phyloP scores from a whole-genome alignment of 2,113 vertebrate genomes.

The Microtus oregoni region DNA sequence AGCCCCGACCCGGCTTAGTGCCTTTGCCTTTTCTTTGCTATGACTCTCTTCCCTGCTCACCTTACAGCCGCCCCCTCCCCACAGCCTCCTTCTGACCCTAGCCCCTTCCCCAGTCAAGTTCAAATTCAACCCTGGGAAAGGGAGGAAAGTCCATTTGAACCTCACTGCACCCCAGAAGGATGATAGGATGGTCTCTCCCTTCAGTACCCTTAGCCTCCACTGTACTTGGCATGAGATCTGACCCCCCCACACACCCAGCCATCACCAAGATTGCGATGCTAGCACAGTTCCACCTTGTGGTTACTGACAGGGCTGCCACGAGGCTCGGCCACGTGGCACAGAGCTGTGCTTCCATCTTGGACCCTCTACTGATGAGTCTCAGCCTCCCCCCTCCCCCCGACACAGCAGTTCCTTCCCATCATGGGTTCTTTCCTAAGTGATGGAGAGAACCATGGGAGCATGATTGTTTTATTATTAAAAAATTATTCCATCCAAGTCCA shows the following conservation, averaged over 20 bases:
- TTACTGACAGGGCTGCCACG: not conserved
- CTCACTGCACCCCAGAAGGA: slow-evolving; percentile 59
- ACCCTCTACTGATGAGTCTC: rapidly evolving
- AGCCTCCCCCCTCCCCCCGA: not conserved
- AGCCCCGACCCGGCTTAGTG: slow-evolving; percentile 62
- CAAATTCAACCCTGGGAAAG: slow-evolving; percentile 72
- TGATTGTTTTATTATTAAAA: not conserved
- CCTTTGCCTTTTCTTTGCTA: not conserved
- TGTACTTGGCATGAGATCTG: not conserved
- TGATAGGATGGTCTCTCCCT: slow-evolving; percentile 43
- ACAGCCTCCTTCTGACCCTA: not conserved
- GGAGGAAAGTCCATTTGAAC: slow-evolving; percentile 58
- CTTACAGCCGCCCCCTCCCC: slow-evolving; percentile 41
- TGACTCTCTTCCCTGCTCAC: slow-evolving; percentile 30
- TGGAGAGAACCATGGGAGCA: not conserved
- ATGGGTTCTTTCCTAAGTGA: no score
- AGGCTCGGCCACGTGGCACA: not conserved
- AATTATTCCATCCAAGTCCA: not conserved
- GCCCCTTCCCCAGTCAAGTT: slow-evolving; percentile 53
- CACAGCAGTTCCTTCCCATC: not conserved
- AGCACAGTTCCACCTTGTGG: not conserved
- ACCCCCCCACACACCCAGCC: not conserved
- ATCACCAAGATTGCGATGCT: not conserved
- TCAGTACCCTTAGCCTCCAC: slow-evolving; percentile 5
- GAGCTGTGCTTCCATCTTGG: rapidly evolving